These are phyloP conservation scores for Ptilodon capucinus DNA, from an alignment of 2,888 invertebrate genomes.

Conservation along the genomic window DNA sequence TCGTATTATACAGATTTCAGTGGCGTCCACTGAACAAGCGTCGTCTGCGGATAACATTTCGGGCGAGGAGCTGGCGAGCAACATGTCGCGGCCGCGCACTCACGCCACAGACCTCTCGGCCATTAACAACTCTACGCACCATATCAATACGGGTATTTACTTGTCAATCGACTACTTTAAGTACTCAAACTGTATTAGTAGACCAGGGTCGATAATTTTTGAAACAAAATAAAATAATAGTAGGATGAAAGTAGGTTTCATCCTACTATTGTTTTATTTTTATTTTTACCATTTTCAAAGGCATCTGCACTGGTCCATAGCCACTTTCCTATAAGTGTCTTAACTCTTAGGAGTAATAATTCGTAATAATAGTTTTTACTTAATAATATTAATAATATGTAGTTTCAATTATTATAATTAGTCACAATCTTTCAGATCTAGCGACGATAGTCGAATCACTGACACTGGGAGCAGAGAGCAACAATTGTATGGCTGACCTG, in stretches of 20 bases:
- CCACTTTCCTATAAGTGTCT: too few species aligned
- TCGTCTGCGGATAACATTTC: conserved; percentile 97
- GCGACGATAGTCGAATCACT: conserved; percentile 94
- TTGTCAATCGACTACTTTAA: too few species aligned
- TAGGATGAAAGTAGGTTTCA: too few species aligned
- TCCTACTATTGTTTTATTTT: too few species aligned
- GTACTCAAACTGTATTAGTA: too few species aligned
- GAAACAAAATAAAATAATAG: too few species aligned
- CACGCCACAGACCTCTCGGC: conserved; percentile 85
- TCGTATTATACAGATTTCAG: conserved; percentile 81
- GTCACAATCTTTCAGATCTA: conserved; percentile 80
- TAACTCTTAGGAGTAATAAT: too few species aligned
- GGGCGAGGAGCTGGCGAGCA: conserved; percentile 94
- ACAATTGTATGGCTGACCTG: conserved; percentile 80
- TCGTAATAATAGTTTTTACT: too few species aligned
- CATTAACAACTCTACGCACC: conserved; percentile 87
- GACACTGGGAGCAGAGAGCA: conserved; percentile 85
- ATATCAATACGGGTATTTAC: conserved; percentile 78
- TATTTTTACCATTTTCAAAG: too few species aligned
- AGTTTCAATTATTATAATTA: neutral
- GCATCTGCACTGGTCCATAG: too few species aligned
- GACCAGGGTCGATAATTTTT: too few species aligned
- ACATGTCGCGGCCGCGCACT: conserved; percentile 73
- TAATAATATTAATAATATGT: neutral
- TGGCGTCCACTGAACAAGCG: conserved; percentile 97